Percentiles rank a stretch among this genome's conserved stretches.
phyloP scores from a whole-genome alignment of 2,888 invertebrate genomes.

The Habroteleia sp. region DNA sequence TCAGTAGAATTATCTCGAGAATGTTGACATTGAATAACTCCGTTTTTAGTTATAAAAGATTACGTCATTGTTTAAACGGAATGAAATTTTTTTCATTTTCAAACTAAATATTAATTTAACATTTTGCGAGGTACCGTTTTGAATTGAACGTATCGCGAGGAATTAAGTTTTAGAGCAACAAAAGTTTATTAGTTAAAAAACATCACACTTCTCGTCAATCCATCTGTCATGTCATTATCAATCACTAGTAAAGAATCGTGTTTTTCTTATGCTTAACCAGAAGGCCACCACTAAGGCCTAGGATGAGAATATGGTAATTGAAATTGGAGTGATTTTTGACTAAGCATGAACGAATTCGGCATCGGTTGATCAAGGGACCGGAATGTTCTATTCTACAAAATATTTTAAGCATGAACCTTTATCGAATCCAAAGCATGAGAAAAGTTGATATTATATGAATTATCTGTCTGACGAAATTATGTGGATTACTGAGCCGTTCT shows the following conservation, averaged over 20 bases:
- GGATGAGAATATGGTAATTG: conserved; percentile 96
- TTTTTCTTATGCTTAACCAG: conserved; percentile 84
- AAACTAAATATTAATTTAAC: too few relatives aligned
- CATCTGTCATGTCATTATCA: conserved; percentile 70
- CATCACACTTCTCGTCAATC: conserved; percentile 43
- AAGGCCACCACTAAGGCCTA: conserved; percentile 93
- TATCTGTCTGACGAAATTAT: not conserved
- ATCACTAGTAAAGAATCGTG: conserved; percentile 77
- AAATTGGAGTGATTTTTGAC: conserved; percentile 65
- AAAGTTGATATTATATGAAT: conserved; percentile 64
- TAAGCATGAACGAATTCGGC: conserved; percentile 69
- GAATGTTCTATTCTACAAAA: conserved; percentile 67
- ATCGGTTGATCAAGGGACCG: conserved; percentile 68
- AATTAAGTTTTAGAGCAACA: too few relatives aligned
- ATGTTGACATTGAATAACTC: conserved; percentile 31
- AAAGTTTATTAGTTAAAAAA: conserved; percentile 1
- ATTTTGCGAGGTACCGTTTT: too few relatives aligned
- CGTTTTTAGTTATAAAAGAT: not conserved
- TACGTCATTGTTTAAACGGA: too few relatives aligned
- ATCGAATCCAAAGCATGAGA: conserved; percentile 72
- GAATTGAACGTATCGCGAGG: too few relatives aligned
- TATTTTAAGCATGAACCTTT: conserved; percentile 66
- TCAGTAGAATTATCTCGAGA: conserved; percentile 10
- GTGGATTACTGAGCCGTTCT: not conserved
- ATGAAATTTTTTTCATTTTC: too few relatives aligned